Conservation (phyloP, 2,797 vertebrate genomes). For the Thalassophryne amazonica region DNA sequence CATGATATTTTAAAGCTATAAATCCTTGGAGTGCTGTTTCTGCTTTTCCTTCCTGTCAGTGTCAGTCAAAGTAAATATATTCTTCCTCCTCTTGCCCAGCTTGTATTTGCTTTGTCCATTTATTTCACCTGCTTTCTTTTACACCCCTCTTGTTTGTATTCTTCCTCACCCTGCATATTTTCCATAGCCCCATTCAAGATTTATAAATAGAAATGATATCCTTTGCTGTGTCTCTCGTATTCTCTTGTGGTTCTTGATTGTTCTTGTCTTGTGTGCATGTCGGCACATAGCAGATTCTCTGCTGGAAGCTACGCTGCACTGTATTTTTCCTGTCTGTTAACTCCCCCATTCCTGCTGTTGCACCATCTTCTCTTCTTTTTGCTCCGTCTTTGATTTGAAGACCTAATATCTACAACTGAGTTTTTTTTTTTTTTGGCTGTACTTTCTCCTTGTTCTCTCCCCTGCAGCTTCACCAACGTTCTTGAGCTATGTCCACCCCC, state of each 20-base stretch:
- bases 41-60: constrained; percentile 68
- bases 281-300: constrained; percentile 24
- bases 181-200: constrained; percentile 40
- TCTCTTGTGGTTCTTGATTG: constrained; percentile 12
- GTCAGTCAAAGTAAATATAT: constrained; percentile 73
- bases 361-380: background rate
- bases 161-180: constrained; percentile 32
- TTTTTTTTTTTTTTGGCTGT: too few relatives aligned
- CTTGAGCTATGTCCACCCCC: background rate
- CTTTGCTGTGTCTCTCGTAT: constrained; percentile 13
- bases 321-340: background rate
- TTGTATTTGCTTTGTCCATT: constrained; percentile 25
- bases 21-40: constrained; percentile 51
- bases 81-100: constrained; percentile 17
- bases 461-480: background rate
- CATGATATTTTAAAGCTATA: constrained; percentile 55
- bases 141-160: background rate
- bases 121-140: constrained; percentile 6
- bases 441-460: background rate
- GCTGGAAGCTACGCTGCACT: constrained; percentile 28
- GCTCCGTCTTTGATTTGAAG: too few relatives aligned
- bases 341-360: background rate
- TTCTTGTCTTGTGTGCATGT: constrained; percentile 26
- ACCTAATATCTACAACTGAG: too few relatives aligned
- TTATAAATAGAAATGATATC: constrained; percentile 58